A percentile compares a stretch with the other conserved stretches of the same genome.
phyloP scores from a whole-genome alignment of 2,113 vertebrate species.

The Hystrix cristata region DNA sequence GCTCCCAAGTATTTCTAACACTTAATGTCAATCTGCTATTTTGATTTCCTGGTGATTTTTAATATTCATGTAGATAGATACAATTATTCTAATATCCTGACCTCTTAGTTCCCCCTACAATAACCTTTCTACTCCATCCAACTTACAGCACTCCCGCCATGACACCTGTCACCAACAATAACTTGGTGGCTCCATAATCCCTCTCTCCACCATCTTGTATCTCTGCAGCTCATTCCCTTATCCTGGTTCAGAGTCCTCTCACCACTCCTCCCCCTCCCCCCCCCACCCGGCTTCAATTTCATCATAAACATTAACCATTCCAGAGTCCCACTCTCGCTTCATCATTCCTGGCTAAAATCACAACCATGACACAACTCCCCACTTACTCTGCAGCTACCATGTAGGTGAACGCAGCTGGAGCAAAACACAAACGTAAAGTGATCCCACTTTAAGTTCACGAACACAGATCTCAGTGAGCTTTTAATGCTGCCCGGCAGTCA shows the following conservation, averaged over 20 bases:
- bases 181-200: not conserved
- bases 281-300: not conserved
- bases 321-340: not conserved
- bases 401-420: not conserved
- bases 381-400: not conserved
- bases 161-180: not conserved
- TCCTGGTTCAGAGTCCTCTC: not conserved
- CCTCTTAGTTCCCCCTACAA: not conserved
- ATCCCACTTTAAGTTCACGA: not conserved
- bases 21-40: not conserved
- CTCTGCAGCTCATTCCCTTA: not conserved
- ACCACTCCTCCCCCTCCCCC: not conserved
- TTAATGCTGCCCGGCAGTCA: not conserved
- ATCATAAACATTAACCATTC: not conserved
- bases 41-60: slow-evolving; percentile 1
- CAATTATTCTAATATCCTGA: not conserved
- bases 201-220: not conserved
- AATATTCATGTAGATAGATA: not conserved
- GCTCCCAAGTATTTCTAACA: not conserved
- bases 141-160: not conserved
- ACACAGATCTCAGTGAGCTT: not conserved
- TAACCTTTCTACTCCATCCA: not conserved
- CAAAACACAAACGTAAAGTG: not conserved
- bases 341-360: not conserved
- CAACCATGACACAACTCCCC: not conserved